Evolutionary conservation across 2,113 vertebrate genomes (phyloP).

Genomic region (Galemys pyrenaicus): DNA sequence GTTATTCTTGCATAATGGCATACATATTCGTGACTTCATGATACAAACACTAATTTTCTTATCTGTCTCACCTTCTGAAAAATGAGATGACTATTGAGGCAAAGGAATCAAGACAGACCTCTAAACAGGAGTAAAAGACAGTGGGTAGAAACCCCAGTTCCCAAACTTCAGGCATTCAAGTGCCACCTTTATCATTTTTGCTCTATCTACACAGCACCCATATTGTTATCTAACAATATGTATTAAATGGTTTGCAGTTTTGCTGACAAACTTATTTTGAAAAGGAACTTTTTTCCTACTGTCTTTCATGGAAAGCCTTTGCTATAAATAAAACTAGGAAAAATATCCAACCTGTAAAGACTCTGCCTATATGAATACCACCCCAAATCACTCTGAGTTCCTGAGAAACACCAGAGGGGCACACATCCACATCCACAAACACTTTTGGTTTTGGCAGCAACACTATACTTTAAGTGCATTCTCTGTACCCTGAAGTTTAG

Average conservation of each 20-base stretch:
- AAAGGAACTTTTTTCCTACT: neutral
- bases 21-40: neutral
- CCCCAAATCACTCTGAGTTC: neutral
- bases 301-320: neutral
- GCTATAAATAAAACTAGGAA: neutral
- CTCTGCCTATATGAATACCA: neutral
- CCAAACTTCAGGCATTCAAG: neutral
- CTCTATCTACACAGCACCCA: neutral
- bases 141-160: neutral
- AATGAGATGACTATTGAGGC: neutral
- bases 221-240: neutral
- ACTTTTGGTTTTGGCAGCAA: neutral
- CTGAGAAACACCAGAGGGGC: accelerated
- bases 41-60: neutral
- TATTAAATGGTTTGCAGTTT: neutral
- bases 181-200: neutral
- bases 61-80: neutral
- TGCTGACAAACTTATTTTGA: neutral
- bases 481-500: neutral
- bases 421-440: no score
- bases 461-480: neutral
- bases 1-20: neutral
- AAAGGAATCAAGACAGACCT: neutral
- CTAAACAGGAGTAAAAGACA: neutral
- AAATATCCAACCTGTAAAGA: neutral